Evolutionary conservation across 2,113 vertebrate species (phyloP), one percentile per base, ranked within the genome.

Genomic region (Lophura nycthemera): DNA sequence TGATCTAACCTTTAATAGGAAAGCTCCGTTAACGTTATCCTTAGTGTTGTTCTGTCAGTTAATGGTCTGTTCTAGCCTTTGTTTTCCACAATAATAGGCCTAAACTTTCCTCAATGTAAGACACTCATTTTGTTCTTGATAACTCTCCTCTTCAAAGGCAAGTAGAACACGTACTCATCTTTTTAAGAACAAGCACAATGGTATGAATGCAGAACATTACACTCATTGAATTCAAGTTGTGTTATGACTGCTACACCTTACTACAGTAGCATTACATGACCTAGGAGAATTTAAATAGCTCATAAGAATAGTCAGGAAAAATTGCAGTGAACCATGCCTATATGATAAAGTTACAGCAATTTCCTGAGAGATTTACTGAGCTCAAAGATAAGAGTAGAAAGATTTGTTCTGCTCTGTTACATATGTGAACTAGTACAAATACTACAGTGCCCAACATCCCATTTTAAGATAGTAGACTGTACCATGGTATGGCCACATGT

Each of bases 401-500:
- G 27, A 54, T 56, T 17, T 63, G 40, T 27, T 87, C 30, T 65
- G 10, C 67, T 32, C 29, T 60, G 0, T 30, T 61, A 29, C 52
- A 86, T 73, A 40, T 4, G 5, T 3, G 8, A 7, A 25, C 50
- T 42, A 11, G 25, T 42, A 66, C 45, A 78, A 70, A 48, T 20
- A 45, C 61, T 18, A 50, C 17, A 13, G n/a, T 32, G 52, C 4
- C 69, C n/a, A 4, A 19, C 10, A 4, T 5, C 19, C 10, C 40
- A 25, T 27, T 12, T 32, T 19, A 89, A 89, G 36, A 32, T 40
- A 20, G 45, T 47, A 66, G 34, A 63, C 40, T 91, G 74, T 96
- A 99, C 98, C 98, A 98, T 91, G 71, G 86, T 88, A 21, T 22
- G 86, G 32, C 94, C 96, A 95, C 99, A 99, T 0, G 88, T 96